Percentiles rank a stretch among this genome's conserved stretches.
phyloP scores from a whole-genome alignment of 2,888 invertebrate species.

The Hirtodrosophila trivittata region DNA sequence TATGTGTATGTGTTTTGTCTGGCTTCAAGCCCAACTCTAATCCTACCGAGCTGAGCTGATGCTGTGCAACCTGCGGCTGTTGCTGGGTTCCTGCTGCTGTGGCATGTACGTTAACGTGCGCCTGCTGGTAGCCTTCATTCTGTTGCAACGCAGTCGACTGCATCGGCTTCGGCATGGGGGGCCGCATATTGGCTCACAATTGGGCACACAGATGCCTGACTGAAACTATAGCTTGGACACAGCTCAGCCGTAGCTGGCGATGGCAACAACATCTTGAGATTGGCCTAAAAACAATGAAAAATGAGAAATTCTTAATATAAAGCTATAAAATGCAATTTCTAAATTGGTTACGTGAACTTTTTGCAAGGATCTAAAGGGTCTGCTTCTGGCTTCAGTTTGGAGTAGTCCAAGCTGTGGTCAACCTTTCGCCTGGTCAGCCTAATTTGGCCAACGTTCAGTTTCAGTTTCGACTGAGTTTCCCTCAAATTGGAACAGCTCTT shows the following conservation, averaged over 20 bases:
- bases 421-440: too few species aligned
- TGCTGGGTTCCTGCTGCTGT: slow-evolving; percentile 27
- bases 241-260: slow-evolving; percentile 64
- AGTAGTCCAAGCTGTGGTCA: too few species aligned
- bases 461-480: too few species aligned
- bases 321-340: not conserved
- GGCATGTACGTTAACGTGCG: slow-evolving; percentile 44
- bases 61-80: slow-evolving; percentile 24
- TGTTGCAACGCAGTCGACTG: slow-evolving; percentile 78
- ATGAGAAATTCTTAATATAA: not conserved
- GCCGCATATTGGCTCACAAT: slow-evolving; percentile 71
- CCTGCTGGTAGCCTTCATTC: slow-evolving; percentile 65
- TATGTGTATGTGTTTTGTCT: too few species aligned
- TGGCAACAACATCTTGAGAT: slow-evolving; percentile 59
- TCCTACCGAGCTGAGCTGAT: slow-evolving; percentile 15
- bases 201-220: not conserved
- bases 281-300: slow-evolving; percentile 31
- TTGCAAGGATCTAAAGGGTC: too few species aligned
- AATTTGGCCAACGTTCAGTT: too few species aligned
- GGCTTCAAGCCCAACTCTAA: slow-evolving; percentile 13
- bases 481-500: too few species aligned
- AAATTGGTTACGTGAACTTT: too few species aligned
- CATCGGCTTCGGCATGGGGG: slow-evolving; percentile 72
- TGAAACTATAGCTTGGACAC: slow-evolving; percentile 20
- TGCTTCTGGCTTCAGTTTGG: too few species aligned